Conservation (phyloP, 37 sponge, comb jelly and placozoan genomes). For the Beroe forskalii region DNA sequence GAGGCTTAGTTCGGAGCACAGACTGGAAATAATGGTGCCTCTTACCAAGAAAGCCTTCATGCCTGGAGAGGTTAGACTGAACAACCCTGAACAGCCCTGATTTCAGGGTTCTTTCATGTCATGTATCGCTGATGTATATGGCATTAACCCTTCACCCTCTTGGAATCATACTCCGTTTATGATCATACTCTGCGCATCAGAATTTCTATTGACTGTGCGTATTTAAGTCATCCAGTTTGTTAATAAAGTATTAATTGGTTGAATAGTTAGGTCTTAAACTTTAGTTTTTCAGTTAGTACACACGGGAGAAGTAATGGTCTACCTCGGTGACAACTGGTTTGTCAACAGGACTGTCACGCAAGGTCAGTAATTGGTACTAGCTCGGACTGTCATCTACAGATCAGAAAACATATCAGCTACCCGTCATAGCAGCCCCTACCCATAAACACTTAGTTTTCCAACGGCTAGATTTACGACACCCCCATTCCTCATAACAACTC, state of each 20-base stretch:
- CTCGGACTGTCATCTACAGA: neutral
- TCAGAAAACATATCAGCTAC: too few species aligned
- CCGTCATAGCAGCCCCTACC: too few species aligned
- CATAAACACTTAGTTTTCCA: too few species aligned
- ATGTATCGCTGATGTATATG: neutral
- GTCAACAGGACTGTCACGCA: constrained; percentile 46
- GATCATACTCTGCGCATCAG: too few species aligned
- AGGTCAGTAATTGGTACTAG: too few species aligned
- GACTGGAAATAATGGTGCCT: constrained; percentile 53
- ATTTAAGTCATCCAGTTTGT: too few species aligned
- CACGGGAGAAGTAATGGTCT: constrained; percentile 55
- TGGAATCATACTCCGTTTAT: neutral
- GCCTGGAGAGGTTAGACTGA: constrained; percentile 43
- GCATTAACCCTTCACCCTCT: neutral
- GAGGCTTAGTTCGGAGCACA: constrained; percentile 28
- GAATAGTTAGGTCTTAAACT: too few species aligned
- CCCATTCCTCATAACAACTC: too few species aligned
- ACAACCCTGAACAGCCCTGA: too few species aligned
- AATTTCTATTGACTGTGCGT: too few species aligned
- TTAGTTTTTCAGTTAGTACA: constrained; percentile 53
- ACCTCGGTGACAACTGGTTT: constrained; percentile 42
- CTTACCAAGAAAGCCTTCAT: constrained; percentile 42
- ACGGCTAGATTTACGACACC: too few species aligned
- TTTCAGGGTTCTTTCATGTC: neutral
- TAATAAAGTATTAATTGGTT: too few species aligned